Conservation (phyloP, 2,113 vertebrate species). For the Elaphurus davidianus region DNA sequence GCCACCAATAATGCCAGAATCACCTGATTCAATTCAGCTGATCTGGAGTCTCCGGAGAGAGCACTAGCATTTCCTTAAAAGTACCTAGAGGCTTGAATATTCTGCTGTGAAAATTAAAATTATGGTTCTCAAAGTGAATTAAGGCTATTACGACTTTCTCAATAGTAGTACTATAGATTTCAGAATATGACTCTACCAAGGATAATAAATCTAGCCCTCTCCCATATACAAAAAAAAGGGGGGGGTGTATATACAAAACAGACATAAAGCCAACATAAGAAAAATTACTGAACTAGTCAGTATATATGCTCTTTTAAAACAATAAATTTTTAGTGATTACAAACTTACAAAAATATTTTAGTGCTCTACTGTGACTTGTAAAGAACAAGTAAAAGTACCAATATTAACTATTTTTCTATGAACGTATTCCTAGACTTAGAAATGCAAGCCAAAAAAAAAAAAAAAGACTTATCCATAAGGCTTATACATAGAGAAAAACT, state of each 20-base stretch:
- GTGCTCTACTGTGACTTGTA: not conserved
- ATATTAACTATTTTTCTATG: not conserved
- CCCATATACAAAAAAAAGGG: not conserved
- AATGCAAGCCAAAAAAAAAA: not conserved
- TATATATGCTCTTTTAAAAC: not conserved
- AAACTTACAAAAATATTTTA: not conserved
- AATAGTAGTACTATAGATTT: not conserved
- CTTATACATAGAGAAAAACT: not conserved
- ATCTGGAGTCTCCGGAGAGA: not conserved
- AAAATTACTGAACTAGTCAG: not conserved
- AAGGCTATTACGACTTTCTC: not conserved
- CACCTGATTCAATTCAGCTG: not conserved
- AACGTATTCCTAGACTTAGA: not conserved
- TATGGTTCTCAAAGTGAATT: not conserved
- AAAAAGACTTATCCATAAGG: not conserved
- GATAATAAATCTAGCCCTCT: not conserved
- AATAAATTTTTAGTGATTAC: not conserved
- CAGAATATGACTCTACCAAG: not conserved
- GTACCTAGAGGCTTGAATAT: not conserved
- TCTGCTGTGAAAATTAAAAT: not conserved
- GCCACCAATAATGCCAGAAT: not conserved
- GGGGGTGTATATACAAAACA: not conserved
- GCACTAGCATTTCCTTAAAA: not conserved
- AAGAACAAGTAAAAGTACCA: not conserved
- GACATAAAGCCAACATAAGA: not conserved